phyloP scores from a whole-genome alignment of 2,888 invertebrate genomes.

The Drosophila silvestris region DNA sequence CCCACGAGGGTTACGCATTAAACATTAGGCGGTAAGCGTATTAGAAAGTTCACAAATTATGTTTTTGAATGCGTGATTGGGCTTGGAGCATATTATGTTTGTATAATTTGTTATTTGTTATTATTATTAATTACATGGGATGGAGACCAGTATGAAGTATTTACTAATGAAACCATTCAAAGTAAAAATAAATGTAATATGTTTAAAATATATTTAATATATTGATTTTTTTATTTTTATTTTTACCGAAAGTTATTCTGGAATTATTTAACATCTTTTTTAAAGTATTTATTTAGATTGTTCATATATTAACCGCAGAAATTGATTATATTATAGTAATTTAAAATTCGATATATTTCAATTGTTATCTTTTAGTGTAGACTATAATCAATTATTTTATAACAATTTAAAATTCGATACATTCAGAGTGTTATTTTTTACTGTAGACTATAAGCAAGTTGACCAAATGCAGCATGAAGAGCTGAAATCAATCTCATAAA shows the following conservation, averaged over 20 bases:
- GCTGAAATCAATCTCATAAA: constrained; percentile 2
- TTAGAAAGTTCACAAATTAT: constrained; percentile 25
- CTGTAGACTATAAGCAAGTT: neutral
- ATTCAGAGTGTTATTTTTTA: neutral
- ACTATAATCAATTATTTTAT: neutral
- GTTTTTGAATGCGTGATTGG: neutral
- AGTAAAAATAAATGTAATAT: neutral
- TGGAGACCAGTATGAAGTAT: neutral
- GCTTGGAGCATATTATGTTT: constrained; percentile 3
- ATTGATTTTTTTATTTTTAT: neutral
- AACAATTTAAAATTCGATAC: neutral
- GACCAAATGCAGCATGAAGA: neutral
- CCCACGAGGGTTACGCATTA: constrained; percentile 27
- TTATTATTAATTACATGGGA: neutral
- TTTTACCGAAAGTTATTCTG: neutral
- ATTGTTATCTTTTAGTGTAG: neutral
- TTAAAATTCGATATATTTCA: neutral
- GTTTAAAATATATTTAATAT: neutral
- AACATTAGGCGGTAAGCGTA: constrained; percentile 9
- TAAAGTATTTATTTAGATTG: neutral
- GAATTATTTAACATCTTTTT: neutral
- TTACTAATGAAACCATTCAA: neutral
- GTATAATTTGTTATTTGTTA: neutral
- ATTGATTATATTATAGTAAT: neutral
- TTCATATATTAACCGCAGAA: neutral